Percentiles rank a stretch among this genome's conserved stretches.
phyloP scores from a whole-genome alignment of 2,888 invertebrate species.

The Drosophila suboccidentalis region DNA sequence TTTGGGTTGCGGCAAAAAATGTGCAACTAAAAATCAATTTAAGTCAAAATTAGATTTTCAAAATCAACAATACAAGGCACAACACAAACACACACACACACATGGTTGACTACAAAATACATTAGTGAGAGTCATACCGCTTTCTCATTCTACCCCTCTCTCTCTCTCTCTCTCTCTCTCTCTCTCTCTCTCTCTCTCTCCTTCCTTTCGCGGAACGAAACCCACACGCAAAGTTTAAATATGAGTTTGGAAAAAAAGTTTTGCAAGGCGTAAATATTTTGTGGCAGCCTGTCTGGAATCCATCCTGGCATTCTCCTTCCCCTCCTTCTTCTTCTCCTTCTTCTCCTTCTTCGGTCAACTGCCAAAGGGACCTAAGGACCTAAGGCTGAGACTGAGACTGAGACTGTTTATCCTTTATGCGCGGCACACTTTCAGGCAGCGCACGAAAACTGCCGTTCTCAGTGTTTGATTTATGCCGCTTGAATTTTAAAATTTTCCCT shows the following conservation, averaged over 20 bases:
- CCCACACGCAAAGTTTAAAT: slow-evolving; percentile 71
- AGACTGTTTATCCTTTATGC: slow-evolving; percentile 73
- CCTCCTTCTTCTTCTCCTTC: background rate
- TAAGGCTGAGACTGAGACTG: background rate
- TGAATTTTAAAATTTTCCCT: slow-evolving; percentile 76
- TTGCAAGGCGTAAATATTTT: slow-evolving; percentile 79
- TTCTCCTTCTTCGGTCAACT: background rate
- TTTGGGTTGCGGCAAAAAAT: too few species aligned
- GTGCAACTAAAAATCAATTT: slow-evolving; percentile 73
- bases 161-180: background rate
- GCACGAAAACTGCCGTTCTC: slow-evolving; percentile 66
- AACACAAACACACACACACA: slow-evolving; percentile 33
- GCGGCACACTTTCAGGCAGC: slow-evolving; percentile 65
- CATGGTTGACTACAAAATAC: slow-evolving; percentile 39
- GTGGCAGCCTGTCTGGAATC: slow-evolving; percentile 57
- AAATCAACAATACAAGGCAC: slow-evolving; percentile 70
- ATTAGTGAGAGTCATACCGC: slow-evolving; percentile 34
- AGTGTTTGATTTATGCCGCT: slow-evolving; percentile 81
- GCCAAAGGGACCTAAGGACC: slow-evolving; percentile 11
- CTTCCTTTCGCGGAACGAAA: slow-evolving; percentile 1
- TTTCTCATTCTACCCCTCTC: background rate
- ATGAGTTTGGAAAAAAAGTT: slow-evolving; percentile 77
- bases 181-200: too few species aligned
- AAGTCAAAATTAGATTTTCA: slow-evolving; percentile 77
- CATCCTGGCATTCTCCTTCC: slow-evolving; percentile 12